Evolutionary conservation across 2,797 vertebrate species (phyloP), one percentile per base, ranked within the genome.

Genomic region (Melanotaenia boesemani): DNA sequence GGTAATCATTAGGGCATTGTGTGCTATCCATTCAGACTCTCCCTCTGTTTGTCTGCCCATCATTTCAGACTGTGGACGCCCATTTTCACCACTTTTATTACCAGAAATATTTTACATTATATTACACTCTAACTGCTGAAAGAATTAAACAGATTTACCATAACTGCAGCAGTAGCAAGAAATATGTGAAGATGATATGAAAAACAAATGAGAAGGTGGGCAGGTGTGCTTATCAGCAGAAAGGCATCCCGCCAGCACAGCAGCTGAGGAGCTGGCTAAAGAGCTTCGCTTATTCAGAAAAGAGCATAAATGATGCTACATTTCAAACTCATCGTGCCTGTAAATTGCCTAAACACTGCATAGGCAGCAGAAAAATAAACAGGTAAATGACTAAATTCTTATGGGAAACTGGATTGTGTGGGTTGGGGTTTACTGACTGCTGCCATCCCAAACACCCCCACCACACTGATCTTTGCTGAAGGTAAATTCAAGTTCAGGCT

Each of bases 1-100:
- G 85, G 58, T 79, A 80, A 84, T 80, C 74, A 85, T 82, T 60
- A 71, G 80, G 63, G 67, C 86, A 85, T 83, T 88, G 87, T 88
- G 66, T 22, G 22, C 58, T 28, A 11, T 79, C 34, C 80, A 69
- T 39, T 84, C 62, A 84, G 71, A 70, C 76, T 67, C 75, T 26
- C 54, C 15, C 79, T 84, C 78, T 84, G 76, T 44, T 12, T 20
- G 12, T 56, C 52, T 41, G 6, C 65, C 34, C 9, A 61, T 82
- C 60, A 71, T 30, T 73, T 70, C 78, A 58, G 70, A 36, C 67
- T 15, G 36, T 16, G 13, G 58, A 63, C 22, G 58, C 50, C 13
- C 41, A 18, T 71, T 65, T 73, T 55, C 55, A 28, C 41, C 61
- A 68, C 81, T 55, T 22, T 22, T 3, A 50, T n/a, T n/a, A 10